Evolutionary conservation across 2,797 vertebrate species (phyloP).

Genomic region (Gobionotothen gibberifrons): DNA sequence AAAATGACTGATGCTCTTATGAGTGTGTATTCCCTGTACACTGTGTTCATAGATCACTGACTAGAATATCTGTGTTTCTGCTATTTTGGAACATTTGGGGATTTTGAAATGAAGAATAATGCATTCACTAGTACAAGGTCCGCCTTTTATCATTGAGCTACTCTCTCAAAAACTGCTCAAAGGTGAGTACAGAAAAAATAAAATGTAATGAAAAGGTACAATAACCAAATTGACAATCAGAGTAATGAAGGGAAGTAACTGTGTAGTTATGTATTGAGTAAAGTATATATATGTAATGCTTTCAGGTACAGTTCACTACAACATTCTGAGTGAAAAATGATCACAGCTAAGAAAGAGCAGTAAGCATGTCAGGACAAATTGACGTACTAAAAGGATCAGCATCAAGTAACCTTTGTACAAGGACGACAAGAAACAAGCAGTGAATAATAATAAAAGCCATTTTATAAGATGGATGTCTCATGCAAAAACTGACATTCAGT

Average conservation of each 20-base stretch:
- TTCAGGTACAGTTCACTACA: not conserved
- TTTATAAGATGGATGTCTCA: slow-evolving; percentile 1
- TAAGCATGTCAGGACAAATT: not conserved
- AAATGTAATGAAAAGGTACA: not conserved
- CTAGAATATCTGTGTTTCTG: slow-evolving; percentile 15
- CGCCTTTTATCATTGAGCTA: not conserved
- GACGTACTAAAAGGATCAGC: not conserved
- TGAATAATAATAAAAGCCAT: not conserved
- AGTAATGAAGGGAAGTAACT: not conserved
- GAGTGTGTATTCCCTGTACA: slow-evolving; percentile 17
- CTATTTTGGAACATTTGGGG: slow-evolving; percentile 19
- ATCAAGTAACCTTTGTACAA: not conserved
- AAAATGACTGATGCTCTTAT: slow-evolving; percentile 16
- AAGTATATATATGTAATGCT: slow-evolving; percentile 1
- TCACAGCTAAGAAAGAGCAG: not conserved
- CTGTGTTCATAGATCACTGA: slow-evolving; percentile 28
- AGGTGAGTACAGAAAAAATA: not conserved
- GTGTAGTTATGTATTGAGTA: not conserved
- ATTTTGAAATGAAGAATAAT: slow-evolving; percentile 21
- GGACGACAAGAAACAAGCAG: not conserved
- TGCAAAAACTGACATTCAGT: not conserved
- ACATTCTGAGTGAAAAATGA: not conserved
- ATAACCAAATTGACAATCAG: not conserved
- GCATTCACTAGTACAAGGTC: slow-evolving; percentile 10
- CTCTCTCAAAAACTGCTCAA: not conserved